Conservation (phyloP, 2,113 vertebrate species). For the Larimichthys polyactis region DNA sequence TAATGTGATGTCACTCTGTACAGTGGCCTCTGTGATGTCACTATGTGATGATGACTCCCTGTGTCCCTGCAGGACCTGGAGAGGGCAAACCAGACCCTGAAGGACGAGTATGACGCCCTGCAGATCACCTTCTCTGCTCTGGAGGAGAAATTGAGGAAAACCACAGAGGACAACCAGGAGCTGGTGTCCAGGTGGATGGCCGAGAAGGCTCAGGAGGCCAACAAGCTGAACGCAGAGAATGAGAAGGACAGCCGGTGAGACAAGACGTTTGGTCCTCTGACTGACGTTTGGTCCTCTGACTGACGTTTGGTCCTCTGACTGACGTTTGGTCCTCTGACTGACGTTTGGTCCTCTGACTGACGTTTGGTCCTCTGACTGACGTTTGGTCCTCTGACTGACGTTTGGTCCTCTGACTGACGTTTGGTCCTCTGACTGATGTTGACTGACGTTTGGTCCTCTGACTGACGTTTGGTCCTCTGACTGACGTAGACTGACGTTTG, state of each 20-base stretch:
- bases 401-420: background rate
- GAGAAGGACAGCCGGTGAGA: slow-evolving; percentile 94
- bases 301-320: no score
- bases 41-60: no score
- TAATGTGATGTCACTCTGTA: no score
- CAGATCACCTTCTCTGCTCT: slow-evolving; percentile 97
- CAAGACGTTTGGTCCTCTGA: background rate
- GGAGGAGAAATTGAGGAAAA: slow-evolving; percentile 96
- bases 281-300: no score
- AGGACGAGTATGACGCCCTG: slow-evolving; percentile 97
- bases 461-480: no score
- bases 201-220: slow-evolving; percentile 98
- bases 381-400: no score
- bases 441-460: no score
- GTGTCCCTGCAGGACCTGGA: slow-evolving; percentile 87
- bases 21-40: no score
- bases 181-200: slow-evolving; percentile 98
- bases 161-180: slow-evolving; percentile 97
- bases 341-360: background rate
- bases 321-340: background rate
- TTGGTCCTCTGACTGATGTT: no score
- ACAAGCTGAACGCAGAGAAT: slow-evolving; percentile 96
- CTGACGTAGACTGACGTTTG: no score
- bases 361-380: no score
- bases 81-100: slow-evolving; percentile 94